These are phyloP conservation scores for Acromyrmex heyeri DNA, from an alignment of 1,140 invertebrate species.

Conservation along the genomic window DNA sequence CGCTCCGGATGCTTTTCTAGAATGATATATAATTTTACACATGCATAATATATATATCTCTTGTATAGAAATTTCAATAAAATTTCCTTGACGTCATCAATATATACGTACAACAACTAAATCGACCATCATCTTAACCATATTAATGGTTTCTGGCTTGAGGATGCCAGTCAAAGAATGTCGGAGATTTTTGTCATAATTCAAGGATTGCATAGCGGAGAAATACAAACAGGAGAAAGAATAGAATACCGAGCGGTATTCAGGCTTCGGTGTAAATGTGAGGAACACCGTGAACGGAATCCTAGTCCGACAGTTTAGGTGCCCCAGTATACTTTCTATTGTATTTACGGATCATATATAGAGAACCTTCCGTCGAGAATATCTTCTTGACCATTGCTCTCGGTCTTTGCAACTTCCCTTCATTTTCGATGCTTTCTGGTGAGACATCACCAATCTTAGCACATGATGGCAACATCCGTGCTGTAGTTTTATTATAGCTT, in stretches of 20 bases:
- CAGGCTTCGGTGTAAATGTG: constrained; percentile 72
- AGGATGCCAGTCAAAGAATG: background rate
- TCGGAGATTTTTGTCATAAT: constrained; percentile 33
- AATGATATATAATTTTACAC: background rate
- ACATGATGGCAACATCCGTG: background rate
- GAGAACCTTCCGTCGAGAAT: constrained; percentile 77
- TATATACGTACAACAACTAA: background rate
- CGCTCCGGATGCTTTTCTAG: background rate
- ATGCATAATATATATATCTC: background rate
- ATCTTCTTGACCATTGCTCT: background rate
- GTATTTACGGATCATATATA: constrained; percentile 81
- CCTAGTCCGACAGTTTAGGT: constrained; percentile 80
- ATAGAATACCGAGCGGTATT: constrained; percentile 70
- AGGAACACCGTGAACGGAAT: background rate
- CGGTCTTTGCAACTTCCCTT: background rate
- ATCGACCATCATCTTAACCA: no score
- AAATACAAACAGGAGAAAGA: background rate
- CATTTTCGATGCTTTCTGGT: background rate
- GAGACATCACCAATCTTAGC: background rate
- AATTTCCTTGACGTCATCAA: background rate
- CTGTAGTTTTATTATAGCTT: background rate
- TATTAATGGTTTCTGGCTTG: constrained; percentile 19
- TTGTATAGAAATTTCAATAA: background rate
- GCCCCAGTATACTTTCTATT: constrained; percentile 82
- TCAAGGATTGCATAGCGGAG: background rate